Percentiles rank a stretch among this genome's conserved stretches.
Evolutionary conservation across 1,140 invertebrate genomes (phyloP).

Genomic region (Hyphantria cunea): DNA sequence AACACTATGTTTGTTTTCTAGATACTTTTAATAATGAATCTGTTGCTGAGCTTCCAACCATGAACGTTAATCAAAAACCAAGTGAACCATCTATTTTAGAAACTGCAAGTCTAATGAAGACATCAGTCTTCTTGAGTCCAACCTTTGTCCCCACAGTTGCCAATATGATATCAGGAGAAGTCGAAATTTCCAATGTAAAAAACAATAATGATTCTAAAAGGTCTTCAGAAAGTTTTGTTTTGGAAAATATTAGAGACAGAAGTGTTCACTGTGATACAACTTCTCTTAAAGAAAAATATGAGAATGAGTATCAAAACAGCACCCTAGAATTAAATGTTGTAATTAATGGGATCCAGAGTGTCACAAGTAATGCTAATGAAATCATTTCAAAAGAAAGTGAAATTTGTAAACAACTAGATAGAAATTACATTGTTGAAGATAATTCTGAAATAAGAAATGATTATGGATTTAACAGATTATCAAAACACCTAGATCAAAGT

Average conservation of each 20-base stretch:
- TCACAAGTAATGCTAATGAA: no score
- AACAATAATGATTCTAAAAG: not conserved
- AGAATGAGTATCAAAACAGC: no score
- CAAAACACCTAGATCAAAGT: not conserved
- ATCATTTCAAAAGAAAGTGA: no score
- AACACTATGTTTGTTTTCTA: conserved; percentile 6
- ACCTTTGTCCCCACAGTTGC: conserved; percentile 48
- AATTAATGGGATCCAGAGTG: no score
- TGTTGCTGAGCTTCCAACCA: not conserved
- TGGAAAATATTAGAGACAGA: not conserved
- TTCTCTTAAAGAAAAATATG: no score
- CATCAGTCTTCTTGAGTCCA: conserved; percentile 68
- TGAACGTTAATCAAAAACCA: not conserved
- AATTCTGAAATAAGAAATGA: not conserved
- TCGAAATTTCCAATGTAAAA: conserved; percentile 35
- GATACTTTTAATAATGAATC: conserved; percentile 3
- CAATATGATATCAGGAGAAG: conserved; percentile 38
- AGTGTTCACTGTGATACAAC: not conserved
- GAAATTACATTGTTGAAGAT: not conserved
- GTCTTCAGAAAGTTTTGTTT: not conserved
- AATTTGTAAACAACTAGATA: no score
- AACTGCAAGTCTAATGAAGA: conserved; percentile 69
- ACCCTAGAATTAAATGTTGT: no score
- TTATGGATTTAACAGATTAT: no score
- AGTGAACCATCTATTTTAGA: conserved; percentile 56